Evolutionary conservation across 2,797 vertebrate genomes (phyloP).

Genomic region (Lutjanus campechanus): DNA sequence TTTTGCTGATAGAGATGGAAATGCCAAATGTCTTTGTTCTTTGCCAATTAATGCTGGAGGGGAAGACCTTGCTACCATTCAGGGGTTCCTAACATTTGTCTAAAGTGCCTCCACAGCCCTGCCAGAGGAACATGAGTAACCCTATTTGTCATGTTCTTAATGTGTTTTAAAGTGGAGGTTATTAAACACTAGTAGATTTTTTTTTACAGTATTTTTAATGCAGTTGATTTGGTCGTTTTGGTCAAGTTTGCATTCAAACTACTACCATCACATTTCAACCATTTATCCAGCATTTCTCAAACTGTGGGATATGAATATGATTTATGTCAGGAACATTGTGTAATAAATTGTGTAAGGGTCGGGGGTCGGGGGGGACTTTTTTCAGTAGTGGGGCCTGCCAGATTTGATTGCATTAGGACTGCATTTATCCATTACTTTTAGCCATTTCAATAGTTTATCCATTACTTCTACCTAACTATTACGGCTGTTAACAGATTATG

Average conservation of each 20-base stretch:
- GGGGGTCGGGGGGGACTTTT: too few species aligned
- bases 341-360: too few species aligned
- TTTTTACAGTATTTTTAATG: neutral
- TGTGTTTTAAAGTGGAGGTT: neutral
- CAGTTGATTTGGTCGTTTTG: neutral
- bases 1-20: constrained; percentile 29
- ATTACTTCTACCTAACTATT: neutral
- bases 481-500: neutral
- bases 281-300: neutral
- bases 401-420: too few species aligned
- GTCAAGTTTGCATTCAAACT: neutral
- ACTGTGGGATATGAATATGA: too few species aligned
- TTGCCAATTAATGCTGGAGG: constrained; percentile 4
- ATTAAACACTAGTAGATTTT: neutral
- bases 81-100: neutral
- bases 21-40: constrained; percentile 21
- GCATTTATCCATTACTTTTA: too few species aligned
- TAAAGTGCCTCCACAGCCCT: rapidly evolving
- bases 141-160: too few species aligned
- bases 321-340: too few species aligned
- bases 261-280: neutral
- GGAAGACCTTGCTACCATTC: neutral
- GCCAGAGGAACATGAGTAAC: too few species aligned
- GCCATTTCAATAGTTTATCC: too few species aligned
- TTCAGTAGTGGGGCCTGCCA: too few species aligned